Percentiles rank a stretch among this genome's conserved stretches.
Evolutionary conservation across 2,113 vertebrate genomes (phyloP).

Genomic region (Holacanthus passer): DNA sequence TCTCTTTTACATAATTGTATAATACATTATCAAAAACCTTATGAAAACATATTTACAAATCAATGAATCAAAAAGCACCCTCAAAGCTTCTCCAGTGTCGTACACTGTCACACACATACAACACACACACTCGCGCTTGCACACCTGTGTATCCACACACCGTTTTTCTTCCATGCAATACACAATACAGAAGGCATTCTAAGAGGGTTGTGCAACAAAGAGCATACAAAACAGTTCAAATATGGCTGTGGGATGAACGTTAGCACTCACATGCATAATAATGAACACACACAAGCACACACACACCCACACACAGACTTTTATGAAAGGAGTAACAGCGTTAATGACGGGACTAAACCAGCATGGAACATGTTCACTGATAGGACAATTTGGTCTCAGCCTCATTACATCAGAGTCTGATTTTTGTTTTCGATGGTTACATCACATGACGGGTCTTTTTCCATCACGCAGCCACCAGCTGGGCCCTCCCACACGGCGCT

Average conservation of each 20-base stretch:
- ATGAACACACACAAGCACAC: slow-evolving; percentile 22
- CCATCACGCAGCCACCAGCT: slow-evolving; percentile 49
- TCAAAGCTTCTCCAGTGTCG: slow-evolving; percentile 56
- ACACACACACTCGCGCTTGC: slow-evolving; percentile 35
- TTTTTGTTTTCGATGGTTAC: slow-evolving; percentile 20
- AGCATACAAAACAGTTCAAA: slow-evolving; percentile 80
- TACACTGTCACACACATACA: slow-evolving; percentile 14
- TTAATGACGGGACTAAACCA: slow-evolving; percentile 22
- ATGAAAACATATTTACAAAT: slow-evolving; percentile 88
- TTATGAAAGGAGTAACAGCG: slow-evolving; percentile 16
- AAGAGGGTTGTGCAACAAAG: slow-evolving; percentile 84
- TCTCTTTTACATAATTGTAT: slow-evolving; percentile 82
- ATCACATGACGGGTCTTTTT: slow-evolving; percentile 35
- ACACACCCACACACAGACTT: neutral
- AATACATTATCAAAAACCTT: slow-evolving; percentile 87
- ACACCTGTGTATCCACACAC: slow-evolving; percentile 40
- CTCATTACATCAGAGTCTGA: slow-evolving; percentile 27
- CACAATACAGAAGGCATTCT: slow-evolving; percentile 82
- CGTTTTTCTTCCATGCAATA: slow-evolving; percentile 65
- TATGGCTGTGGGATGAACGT: slow-evolving; percentile 77
- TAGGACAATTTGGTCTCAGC: slow-evolving; percentile 17
- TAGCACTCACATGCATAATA: slow-evolving; percentile 71
- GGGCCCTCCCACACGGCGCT: slow-evolving; percentile 26
- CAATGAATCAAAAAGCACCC: slow-evolving; percentile 80
- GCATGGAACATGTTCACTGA: slow-evolving; percentile 28